Evolutionary conservation across 2,113 vertebrate genomes (phyloP).

Genomic region (Fulica atra): DNA sequence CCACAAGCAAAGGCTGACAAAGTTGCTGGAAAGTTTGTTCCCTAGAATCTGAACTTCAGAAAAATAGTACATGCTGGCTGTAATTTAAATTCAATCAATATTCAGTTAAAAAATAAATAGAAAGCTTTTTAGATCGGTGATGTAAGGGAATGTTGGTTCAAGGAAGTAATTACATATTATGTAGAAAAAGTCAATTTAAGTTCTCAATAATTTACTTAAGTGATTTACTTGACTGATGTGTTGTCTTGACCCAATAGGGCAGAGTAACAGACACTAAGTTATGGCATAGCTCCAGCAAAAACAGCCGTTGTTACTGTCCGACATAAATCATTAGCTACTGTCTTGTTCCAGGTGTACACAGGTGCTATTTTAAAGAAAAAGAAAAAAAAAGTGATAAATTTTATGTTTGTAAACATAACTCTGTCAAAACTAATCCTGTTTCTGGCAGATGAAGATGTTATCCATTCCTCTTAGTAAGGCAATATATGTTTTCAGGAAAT

Average conservation of each 20-base stretch:
- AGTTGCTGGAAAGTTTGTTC: not conserved
- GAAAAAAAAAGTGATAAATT: constrained; percentile 58
- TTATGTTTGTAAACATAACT: constrained; percentile 78
- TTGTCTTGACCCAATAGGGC: constrained; percentile 77
- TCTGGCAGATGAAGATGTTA: constrained; percentile 81
- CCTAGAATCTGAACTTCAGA: not conserved
- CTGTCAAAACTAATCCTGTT: constrained; percentile 74
- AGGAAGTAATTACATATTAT: constrained; percentile 73
- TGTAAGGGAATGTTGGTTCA: constrained; percentile 64
- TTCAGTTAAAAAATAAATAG: constrained; percentile 64
- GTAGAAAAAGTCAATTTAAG: constrained; percentile 65
- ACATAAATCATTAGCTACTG: constrained; percentile 78
- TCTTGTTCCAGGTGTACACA: constrained; percentile 79
- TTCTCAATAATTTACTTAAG: constrained; percentile 73
- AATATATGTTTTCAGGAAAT: constrained; percentile 75
- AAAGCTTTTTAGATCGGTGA: constrained; percentile 59
- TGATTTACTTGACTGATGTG: constrained; percentile 64
- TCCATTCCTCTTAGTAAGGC: constrained; percentile 65
- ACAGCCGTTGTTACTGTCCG: constrained; percentile 62
- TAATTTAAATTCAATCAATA: constrained; percentile 64
- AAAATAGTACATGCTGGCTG: not conserved
- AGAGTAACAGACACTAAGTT: constrained; percentile 76
- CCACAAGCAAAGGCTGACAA: not conserved
- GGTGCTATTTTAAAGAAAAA: constrained; percentile 54
- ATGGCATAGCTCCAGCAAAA: constrained; percentile 79